Evolutionary conservation across 2,113 vertebrate species (phyloP).

Genomic region (Alligator sinensis): DNA sequence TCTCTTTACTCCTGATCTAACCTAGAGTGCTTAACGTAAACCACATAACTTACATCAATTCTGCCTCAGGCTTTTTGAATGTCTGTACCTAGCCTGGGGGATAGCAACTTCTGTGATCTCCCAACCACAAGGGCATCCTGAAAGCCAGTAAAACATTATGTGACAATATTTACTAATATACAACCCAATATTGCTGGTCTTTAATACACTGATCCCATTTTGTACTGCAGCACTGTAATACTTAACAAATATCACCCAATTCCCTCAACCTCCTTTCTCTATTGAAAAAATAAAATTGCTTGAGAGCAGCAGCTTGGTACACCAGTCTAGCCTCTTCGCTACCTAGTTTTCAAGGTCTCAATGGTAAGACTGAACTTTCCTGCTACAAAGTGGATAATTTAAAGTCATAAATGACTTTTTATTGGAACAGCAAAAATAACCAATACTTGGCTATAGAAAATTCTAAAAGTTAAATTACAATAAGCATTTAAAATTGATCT

Average conservation of each 20-base stretch:
- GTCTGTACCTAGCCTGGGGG: too few relatives aligned
- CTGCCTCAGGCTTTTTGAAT: too few relatives aligned
- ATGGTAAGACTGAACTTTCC: too few relatives aligned
- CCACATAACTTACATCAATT: too few relatives aligned
- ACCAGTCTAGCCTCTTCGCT: too few relatives aligned
- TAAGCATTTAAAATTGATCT: background rate
- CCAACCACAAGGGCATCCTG: background rate
- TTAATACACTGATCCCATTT: background rate
- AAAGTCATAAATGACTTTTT: background rate
- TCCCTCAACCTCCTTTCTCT: background rate
- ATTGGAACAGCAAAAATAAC: background rate
- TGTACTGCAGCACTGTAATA: background rate
- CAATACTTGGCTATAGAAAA: background rate
- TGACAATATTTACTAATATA: background rate
- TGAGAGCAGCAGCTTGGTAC: background rate
- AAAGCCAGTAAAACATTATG: background rate
- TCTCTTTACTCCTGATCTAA: too few relatives aligned
- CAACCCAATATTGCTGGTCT: background rate
- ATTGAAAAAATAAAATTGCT: background rate
- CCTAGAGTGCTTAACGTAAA: too few relatives aligned
- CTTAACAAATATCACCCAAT: background rate
- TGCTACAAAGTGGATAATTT: background rate
- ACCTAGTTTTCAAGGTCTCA: too few relatives aligned
- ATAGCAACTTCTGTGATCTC: too few relatives aligned
- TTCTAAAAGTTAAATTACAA: background rate